Base-by-base conservation (phyloP, 1,140 invertebrate genomes). In the Cyphomyrmex costatus region DNA sequence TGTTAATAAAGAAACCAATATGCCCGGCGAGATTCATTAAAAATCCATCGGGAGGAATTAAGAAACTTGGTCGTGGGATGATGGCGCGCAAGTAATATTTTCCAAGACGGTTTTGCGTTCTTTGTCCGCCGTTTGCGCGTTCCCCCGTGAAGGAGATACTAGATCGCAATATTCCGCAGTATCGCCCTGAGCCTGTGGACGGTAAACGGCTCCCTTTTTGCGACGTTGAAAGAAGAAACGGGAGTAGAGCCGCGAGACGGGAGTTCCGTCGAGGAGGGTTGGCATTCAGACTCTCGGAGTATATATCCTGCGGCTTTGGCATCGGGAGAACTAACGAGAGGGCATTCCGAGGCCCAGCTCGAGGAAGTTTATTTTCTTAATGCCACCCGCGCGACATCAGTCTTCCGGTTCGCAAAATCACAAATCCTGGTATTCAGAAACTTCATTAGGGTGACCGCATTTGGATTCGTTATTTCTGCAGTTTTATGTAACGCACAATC, bases 281-380 rank as follows among this genome's bases (percentile, higher is more conserved):
- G 56, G 56, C 77, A 89, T 89, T 89, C 88, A 86, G 73, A 89
- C 77, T 19, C 42, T 42, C 27, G 21, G 49, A 71, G 80, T 86
- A 65, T 89, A 89, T 77, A 89, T 83, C 42, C 68, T 27, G 36
- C 61, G 76, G 51, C 87, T 89, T 89, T 89, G 87, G 77, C 87
- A 78, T 86, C 74, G 36, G 60, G 82, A 46, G 70, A 86, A 89
- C 88, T 89, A 89, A 89, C 88, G 87, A 89, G 88, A 82, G 71
- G 49, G 63, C 88, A 89, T 89, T 89, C 51, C 85, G 60, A 58
- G 42, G 53, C 49, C 78, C 73, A 63, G 61, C 49, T 82, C 49
- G 85, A 89, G 76, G 77, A 89, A 89, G 88, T 89, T 89, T 89
- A 89, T 89, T 89, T 89, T 89, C 88, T 89, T 89, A 89, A 89